Evolutionary conservation across 2,888 invertebrate species (phyloP).

Genomic region (Germaria angustata): DNA sequence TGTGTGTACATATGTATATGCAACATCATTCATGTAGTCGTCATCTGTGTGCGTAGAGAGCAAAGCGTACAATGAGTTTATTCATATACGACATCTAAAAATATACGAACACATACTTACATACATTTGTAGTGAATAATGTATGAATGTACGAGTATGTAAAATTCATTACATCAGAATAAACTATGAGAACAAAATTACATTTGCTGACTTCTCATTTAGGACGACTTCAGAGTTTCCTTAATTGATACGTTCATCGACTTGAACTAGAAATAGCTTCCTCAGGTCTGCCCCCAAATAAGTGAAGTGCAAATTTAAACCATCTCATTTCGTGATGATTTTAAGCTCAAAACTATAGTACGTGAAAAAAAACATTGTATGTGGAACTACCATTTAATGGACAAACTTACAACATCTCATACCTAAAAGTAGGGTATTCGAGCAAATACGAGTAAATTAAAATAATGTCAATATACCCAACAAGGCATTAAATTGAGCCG

Average conservation of each 20-base stretch:
- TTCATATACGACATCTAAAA: background rate
- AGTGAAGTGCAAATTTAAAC: too few relatives aligned
- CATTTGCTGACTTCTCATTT: background rate
- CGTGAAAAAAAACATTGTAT: too few relatives aligned
- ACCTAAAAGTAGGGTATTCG: background rate
- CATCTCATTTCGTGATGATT: too few relatives aligned
- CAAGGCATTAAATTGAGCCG: constrained; percentile 48
- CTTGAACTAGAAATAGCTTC: too few relatives aligned
- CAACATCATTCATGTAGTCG: constrained; percentile 16
- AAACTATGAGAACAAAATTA: background rate
- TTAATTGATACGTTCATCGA: too few relatives aligned
- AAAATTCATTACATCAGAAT: background rate
- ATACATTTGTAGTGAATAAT: background rate
- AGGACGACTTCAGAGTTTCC: background rate
- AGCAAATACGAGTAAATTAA: background rate
- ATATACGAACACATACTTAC: background rate
- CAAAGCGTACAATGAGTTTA: background rate
- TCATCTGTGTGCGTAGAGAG: background rate
- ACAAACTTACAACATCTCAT: background rate
- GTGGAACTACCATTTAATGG: too few relatives aligned
- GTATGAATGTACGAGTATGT: background rate
- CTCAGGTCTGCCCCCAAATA: too few relatives aligned
- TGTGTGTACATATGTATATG: too few relatives aligned
- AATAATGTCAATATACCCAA: constrained; percentile 6
- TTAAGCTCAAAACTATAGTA: too few relatives aligned